Base-by-base conservation (phyloP, 2,888 invertebrate genomes). In the Lutraria lutraria region DNA sequence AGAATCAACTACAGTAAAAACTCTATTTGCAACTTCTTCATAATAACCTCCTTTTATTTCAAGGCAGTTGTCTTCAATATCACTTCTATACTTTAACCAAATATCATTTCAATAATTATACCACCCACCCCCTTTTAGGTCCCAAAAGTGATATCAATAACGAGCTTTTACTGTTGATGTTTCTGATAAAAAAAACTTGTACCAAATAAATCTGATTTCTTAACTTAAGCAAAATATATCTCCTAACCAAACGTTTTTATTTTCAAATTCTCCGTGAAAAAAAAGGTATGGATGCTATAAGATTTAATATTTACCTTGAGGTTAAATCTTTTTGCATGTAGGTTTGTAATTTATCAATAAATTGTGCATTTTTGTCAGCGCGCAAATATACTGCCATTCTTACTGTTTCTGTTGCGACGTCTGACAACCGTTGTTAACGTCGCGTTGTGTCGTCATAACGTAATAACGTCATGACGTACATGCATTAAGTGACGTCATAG, bases 341-440 rank as follows among this genome's bases (percentile, higher is more conserved):
- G n/a, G n/a, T 68, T 68, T 21, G n/a, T 25, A 25, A 68, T 8
- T 12, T 68, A 8, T 68, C 25, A n/a, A 25, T 68, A 3, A 68
- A 68, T 25, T 68, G 25, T 25, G 63, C 8, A 25, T 25, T 68
- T 68, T n/a, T 4, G n/a, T 25, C 63, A n/a, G 63, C 63, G 63
- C 63, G 25, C 25, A 25, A 68, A 25, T 68, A 25, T n/a, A 12
- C 6, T 25, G 63, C 25, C 63, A 10, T 25, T 68, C n/a, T 68
- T 68, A 25, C 63, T 25, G 25, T 68, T 68, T 68, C 25, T 68
- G 25, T n/a, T 68, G 63, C 63, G 63, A 68, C 63, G 63, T 68
- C 63, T 68, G 25, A 13, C 25, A 25, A 60, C 8, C 63, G 63
- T 68, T 68, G 63, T 25, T 25, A 68, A 68, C 63, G 63, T 68